Evolutionary conservation across 1,140 invertebrate genomes (phyloP).

Genomic region (Gerris buenoi): DNA sequence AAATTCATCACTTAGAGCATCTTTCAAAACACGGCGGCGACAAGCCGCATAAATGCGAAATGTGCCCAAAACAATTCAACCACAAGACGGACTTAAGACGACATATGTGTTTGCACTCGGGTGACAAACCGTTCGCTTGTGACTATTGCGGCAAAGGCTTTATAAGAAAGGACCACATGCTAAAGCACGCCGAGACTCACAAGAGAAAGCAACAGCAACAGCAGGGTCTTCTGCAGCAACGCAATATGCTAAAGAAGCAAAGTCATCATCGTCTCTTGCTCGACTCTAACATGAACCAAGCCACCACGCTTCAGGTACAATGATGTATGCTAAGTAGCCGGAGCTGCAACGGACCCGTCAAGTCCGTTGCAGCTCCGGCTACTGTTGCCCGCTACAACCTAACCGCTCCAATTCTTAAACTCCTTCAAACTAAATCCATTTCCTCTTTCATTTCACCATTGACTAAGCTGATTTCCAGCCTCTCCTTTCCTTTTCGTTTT

Average conservation of each 20-base stretch:
- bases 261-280: constrained; percentile 4
- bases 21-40: constrained; percentile 60
- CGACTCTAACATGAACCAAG: constrained; percentile 3
- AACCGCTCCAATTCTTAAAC: too few species aligned
- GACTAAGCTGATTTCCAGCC: too few species aligned
- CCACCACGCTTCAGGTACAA: constrained; percentile 1
- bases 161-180: constrained; percentile 83
- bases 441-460: too few species aligned
- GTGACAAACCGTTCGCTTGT: constrained; percentile 61
- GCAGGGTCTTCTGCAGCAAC: not conserved
- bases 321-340: constrained; percentile 2
- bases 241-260: constrained; percentile 6
- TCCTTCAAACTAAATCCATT: too few species aligned
- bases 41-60: constrained; percentile 75
- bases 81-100: constrained; percentile 81
- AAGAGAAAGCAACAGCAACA: constrained; percentile 29
- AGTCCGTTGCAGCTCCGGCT: too few species aligned
- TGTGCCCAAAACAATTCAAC: constrained; percentile 76
- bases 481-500: too few species aligned
- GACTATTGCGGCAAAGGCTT: constrained; percentile 72
- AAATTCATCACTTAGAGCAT: constrained; percentile 50
- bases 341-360: too few species aligned
- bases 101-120: constrained; percentile 67
- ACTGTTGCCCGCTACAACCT: too few species aligned
- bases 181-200: constrained; percentile 82